Evolutionary conservation across 1,140 invertebrate species (phyloP), one percentile per base, ranked within the genome.

Genomic region (Danaus melanippus): DNA sequence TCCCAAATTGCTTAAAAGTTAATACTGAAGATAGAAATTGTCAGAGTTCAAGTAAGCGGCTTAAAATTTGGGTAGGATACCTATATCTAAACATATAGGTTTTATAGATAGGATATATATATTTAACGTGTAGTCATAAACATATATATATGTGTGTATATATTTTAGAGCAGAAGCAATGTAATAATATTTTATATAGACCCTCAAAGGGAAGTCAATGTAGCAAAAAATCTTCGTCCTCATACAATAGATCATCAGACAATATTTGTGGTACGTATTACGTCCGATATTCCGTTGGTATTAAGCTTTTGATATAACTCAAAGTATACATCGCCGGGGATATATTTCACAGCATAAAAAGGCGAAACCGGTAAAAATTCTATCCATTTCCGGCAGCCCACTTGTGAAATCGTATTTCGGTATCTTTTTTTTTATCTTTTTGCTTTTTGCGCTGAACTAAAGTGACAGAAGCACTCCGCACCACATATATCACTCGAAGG

Each of bases 381-480:
- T 80, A 76, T 74, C 76, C 73, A 81, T 80, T 81, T 80, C 76
- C 74, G 71, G 67, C 76, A 76, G 72, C 49, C 77, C 76, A 86
- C 79, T 86, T 78, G 73, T 77, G 79, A 84, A 81, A 81, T 32
- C 76, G 77, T 78, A 84, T 84, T 84, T 82, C 71, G 71, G 71
- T 69, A 76, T 81, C 74, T 71, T 79, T 84, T 15, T n/a, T 32
- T 84, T 84, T 86, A 77, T 83, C 72, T 82, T 80, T 81, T 84
- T 82, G 69, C 71, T 61, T 58, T 32, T 62, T 65, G 70, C 66
- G 71, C 60, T 69, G 69, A 73, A 71, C 66, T 72, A 70, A 79
- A 76, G 74, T 84, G 81, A 82, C 79, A 81, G 70, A 71, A 76
- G 69, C 76, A 76, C 79, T 86, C 77, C 75, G 66, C 70, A 76